Percentiles rank a stretch among this genome's conserved stretches.
phyloP scores from a whole-genome alignment of 64 coral and sea anemone species.

The Montipora sp. region DNA sequence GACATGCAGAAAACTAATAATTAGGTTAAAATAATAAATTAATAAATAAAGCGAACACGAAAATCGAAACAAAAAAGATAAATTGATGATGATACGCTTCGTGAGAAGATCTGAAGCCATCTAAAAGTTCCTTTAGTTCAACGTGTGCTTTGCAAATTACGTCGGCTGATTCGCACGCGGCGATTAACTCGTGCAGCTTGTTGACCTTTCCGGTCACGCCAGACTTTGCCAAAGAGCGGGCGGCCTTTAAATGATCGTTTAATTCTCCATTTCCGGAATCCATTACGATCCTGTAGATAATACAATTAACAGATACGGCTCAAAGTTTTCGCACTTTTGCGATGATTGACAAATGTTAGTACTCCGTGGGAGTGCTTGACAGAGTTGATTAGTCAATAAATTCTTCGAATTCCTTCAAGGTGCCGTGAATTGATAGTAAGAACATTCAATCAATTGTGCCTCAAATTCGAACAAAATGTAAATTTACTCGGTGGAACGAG shows the following conservation, averaged over 20 bases:
- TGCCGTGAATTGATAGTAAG: background rate
- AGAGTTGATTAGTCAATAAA: background rate
- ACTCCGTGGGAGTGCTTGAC: background rate
- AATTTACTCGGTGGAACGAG: background rate
- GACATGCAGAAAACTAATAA: too few species aligned
- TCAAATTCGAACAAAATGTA: slow-evolving; percentile 24
- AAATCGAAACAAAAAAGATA: too few species aligned
- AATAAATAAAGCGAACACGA: too few species aligned
- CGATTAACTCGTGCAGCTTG: slow-evolving; percentile 48
- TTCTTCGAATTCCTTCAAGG: slow-evolving; percentile 59
- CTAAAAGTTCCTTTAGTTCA: slow-evolving; percentile 47
- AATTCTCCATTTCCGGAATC: background rate
- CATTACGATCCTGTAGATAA: background rate
- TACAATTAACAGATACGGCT: background rate
- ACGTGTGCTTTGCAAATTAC: slow-evolving; percentile 1
- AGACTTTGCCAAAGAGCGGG: slow-evolving; percentile 29
- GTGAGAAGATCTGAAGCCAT: slow-evolving; percentile 60
- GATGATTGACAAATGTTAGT: background rate
- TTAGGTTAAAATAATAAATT: too few species aligned
- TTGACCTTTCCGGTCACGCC: slow-evolving; percentile 60
- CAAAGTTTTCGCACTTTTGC: background rate
- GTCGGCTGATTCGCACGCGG: slow-evolving; percentile 28
- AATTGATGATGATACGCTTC: slow-evolving; percentile 63
- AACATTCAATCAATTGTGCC: background rate
- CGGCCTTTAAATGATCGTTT: slow-evolving; percentile 56